These are phyloP conservation scores for Heptranchias perlo DNA, from an alignment of 2,113 vertebrate genomes.

Conservation along the genomic window DNA sequence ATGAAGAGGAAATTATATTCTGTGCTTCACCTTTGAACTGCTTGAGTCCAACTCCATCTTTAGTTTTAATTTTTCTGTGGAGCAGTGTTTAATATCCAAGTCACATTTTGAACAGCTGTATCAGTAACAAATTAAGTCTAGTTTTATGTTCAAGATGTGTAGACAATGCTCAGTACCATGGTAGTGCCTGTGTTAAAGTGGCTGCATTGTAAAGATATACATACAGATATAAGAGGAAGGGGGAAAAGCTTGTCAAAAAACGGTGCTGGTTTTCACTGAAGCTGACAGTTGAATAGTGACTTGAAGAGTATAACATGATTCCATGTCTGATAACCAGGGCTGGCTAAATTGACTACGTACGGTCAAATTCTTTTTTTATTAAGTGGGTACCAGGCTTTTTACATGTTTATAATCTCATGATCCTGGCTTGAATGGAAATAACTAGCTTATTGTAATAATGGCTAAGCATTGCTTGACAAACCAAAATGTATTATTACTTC, in stretches of 20 bases:
- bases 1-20: not conserved
- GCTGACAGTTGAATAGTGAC: not conserved
- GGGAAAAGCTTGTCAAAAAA: not conserved
- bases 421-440: not conserved
- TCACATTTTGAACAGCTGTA: not conserved
- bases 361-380: not conserved
- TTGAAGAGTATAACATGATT: not conserved
- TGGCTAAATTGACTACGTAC: no score
- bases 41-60: no score
- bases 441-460: not conserved
- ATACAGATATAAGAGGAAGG: not conserved
- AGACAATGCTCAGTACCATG: not conserved
- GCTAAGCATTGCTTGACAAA: not conserved
- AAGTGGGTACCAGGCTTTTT: not conserved
- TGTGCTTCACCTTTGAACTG: not conserved
- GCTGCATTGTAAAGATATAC: not conserved
- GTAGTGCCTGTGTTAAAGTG: not conserved
- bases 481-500: not conserved
- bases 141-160: not conserved
- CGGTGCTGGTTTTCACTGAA: not conserved
- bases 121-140: not conserved
- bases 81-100: not conserved
- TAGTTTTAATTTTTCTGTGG: not conserved
- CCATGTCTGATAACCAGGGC: not conserved
- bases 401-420: not conserved